Evolutionary conservation across 2,888 invertebrate genomes (phyloP).

Genomic region (Strigamia crassipes): DNA sequence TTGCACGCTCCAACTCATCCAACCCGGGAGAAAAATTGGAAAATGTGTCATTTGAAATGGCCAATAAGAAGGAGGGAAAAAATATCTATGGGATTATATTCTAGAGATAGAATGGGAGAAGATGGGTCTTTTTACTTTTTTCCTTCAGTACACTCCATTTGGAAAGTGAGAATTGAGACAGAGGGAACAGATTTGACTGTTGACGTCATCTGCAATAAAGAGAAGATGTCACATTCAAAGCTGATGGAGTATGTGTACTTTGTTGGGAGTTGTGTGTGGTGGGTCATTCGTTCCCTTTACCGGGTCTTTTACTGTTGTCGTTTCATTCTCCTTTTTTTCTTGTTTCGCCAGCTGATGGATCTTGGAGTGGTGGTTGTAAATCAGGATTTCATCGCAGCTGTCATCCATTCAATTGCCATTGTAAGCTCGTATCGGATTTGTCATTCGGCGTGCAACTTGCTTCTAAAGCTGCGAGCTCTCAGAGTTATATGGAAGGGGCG

Average conservation of each 20-base stretch:
- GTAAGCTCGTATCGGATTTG: slow-evolving; percentile 42
- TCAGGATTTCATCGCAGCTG: slow-evolving; percentile 38
- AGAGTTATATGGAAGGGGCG: not conserved
- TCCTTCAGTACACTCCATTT: not conserved
- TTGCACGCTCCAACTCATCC: not conserved
- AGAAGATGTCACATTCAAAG: slow-evolving; percentile 13
- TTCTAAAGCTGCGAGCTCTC: slow-evolving; percentile 21
- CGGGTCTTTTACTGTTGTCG: slow-evolving; percentile 38
- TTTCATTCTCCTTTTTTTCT: slow-evolving; percentile 20
- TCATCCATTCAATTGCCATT: slow-evolving; percentile 42
- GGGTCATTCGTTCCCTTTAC: slow-evolving; percentile 13
- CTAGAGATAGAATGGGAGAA: not conserved
- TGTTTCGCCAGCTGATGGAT: slow-evolving; percentile 37
- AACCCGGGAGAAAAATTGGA: not conserved
- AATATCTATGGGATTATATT: slow-evolving; percentile 24
- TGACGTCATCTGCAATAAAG: not conserved
- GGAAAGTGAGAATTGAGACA: slow-evolving; percentile 18
- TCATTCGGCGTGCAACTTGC: slow-evolving; percentile 28
- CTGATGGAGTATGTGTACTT: slow-evolving; percentile 29
- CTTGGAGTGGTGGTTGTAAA: slow-evolving; percentile 38
- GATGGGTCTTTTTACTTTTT: not conserved
- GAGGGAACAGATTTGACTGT: not conserved
- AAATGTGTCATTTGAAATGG: slow-evolving; percentile 35
- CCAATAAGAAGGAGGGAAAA: not conserved
- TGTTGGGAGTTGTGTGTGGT: not conserved